Conservation (phyloP, 2,888 invertebrate genomes). For the Trilocha varians region DNA sequence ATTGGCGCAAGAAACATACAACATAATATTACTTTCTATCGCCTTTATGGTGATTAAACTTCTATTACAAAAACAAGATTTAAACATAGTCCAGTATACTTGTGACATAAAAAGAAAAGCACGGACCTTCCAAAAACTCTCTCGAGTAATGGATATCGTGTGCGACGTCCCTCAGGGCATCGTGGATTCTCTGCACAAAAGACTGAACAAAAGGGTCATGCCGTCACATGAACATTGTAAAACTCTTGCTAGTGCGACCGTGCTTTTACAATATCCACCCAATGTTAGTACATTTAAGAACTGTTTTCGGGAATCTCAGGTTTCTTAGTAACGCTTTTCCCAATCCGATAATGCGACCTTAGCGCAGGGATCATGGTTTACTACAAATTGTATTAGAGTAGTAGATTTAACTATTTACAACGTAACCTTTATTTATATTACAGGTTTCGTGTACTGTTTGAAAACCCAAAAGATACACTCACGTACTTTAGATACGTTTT, state of each 20-base stretch:
- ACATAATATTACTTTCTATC: too few species aligned
- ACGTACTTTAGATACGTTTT: too few species aligned
- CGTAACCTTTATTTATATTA: background rate
- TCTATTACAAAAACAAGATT: too few species aligned
- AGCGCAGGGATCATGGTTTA: slow-evolving; percentile 71
- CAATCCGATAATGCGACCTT: slow-evolving; percentile 72
- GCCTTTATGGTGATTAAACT: too few species aligned
- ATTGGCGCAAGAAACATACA: too few species aligned
- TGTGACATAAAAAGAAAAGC: slow-evolving; percentile 23
- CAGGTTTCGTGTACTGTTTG: too few species aligned
- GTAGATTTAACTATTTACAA: slow-evolving; percentile 70
- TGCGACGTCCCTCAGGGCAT: slow-evolving; percentile 57
- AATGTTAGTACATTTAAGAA: slow-evolving; percentile 27
- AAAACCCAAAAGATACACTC: too few species aligned
- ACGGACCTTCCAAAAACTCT: slow-evolving; percentile 55
- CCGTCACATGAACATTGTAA: slow-evolving; percentile 72
- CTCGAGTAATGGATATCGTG: slow-evolving; percentile 70
- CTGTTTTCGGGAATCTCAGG: slow-evolving; percentile 29
- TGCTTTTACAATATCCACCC: slow-evolving; percentile 37
- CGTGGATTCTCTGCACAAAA: slow-evolving; percentile 65
- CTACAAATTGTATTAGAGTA: slow-evolving; percentile 73
- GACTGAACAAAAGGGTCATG: slow-evolving; percentile 68
- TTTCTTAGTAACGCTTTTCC: slow-evolving; percentile 64
- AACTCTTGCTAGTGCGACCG: slow-evolving; percentile 58
- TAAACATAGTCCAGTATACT: background rate